These are phyloP conservation scores for Hippasteria phrygiana DNA, from an alignment of 53 echinoderm and acorn worm species.

Conservation along the genomic window DNA sequence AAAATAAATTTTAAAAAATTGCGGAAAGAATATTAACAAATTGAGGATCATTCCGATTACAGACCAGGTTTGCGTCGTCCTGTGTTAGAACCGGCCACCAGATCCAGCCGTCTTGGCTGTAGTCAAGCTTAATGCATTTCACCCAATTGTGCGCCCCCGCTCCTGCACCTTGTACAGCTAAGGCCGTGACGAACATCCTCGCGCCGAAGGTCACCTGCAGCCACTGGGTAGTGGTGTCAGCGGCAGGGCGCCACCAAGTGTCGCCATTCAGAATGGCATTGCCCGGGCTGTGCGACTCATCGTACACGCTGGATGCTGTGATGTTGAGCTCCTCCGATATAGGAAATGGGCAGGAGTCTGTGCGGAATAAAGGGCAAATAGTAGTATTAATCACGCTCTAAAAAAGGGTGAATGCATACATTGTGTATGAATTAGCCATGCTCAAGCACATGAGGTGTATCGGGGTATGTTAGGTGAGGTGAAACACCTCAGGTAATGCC, in stretches of 20 bases:
- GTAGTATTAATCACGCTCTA: not conserved
- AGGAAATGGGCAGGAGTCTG: conserved; percentile 70
- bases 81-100: conserved; percentile 77
- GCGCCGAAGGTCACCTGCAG: conserved; percentile 73
- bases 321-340: conserved; percentile 40
- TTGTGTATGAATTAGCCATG: not conserved
- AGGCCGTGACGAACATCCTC: conserved; percentile 78
- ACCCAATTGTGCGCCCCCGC: conserved; percentile 73
- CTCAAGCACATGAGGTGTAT: not conserved
- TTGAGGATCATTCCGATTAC: not conserved
- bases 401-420: not conserved
- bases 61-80: not conserved
- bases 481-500: no score
- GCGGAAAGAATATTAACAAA: no score
- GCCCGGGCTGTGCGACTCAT: conserved; percentile 29
- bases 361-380: not conserved
- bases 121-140: conserved; percentile 56
- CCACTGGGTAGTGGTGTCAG: conserved; percentile 35
- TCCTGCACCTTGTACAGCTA: conserved; percentile 72
- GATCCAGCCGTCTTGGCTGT: conserved; percentile 55
- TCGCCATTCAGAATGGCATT: conserved; percentile 46
- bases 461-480: no score
- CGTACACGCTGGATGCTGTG: conserved; percentile 60
- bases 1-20: no score
- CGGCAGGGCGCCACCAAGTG: conserved; percentile 66